Evolutionary conservation across 2,113 vertebrate genomes (phyloP).

Genomic region (Pionites leucogaster): DNA sequence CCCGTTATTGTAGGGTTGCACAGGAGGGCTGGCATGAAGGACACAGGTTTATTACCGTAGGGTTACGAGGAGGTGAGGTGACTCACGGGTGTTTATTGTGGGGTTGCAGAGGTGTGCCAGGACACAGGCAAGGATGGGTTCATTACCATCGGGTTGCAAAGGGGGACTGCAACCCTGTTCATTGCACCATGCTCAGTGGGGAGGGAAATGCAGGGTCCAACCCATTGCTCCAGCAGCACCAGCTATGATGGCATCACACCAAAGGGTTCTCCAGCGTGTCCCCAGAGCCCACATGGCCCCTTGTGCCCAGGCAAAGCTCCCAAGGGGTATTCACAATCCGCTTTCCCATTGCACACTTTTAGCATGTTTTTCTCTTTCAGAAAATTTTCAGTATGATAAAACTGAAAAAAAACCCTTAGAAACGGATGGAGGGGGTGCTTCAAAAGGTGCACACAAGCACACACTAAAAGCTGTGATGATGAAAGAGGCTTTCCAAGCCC

Average conservation of each 20-base stretch:
- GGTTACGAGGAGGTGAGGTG: not conserved
- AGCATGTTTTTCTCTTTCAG: accelerated
- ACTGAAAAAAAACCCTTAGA: not conserved
- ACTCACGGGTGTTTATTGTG: accelerated
- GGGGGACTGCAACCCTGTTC: not conserved
- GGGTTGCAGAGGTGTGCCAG: not conserved
- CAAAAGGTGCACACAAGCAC: accelerated
- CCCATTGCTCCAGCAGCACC: not conserved
- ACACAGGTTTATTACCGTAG: not conserved
- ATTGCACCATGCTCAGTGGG: accelerated
- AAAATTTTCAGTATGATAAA: not conserved
- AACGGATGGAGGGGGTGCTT: not conserved
- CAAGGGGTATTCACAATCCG: not conserved
- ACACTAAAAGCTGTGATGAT: accelerated
- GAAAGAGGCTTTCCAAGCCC: not conserved
- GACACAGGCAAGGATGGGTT: accelerated
- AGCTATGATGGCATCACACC: accelerated
- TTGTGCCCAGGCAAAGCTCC: not conserved
- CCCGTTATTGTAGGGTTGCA: not conserved
- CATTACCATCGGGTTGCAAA: not conserved
- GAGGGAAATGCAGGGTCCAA: accelerated
- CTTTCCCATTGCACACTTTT: not conserved
- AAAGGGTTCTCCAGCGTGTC: not conserved
- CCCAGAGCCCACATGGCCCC: accelerated
- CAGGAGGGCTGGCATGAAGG: not conserved